Percentiles rank a stretch among this genome's conserved stretches.
These are phyloP conservation scores for Scalopus aquaticus DNA, from an alignment of 2,113 vertebrate genomes.

Conservation along the genomic window DNA sequence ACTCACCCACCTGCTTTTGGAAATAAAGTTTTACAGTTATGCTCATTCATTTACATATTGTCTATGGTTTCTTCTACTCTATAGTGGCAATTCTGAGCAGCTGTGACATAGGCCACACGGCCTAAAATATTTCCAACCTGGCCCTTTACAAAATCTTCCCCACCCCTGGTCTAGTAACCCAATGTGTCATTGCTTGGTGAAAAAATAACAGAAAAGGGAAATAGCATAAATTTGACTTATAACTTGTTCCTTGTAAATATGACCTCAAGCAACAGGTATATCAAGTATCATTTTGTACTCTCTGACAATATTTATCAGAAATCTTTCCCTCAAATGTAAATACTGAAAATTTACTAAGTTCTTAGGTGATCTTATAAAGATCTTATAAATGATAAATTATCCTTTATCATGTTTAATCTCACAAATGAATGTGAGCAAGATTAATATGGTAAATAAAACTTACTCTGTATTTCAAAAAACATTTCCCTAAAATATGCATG, in stretches of 20 bases:
- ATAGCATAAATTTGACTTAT: background rate
- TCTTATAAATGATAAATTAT: background rate
- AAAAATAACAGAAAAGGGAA: background rate
- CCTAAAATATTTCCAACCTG: background rate
- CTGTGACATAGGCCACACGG: background rate
- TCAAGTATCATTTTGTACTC: constrained; percentile 4
- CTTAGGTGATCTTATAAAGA: background rate
- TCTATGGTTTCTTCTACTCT: background rate
- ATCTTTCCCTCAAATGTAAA: background rate
- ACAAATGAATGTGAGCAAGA: background rate
- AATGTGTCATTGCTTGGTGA: background rate
- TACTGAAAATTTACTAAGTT: background rate
- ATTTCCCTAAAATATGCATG: background rate
- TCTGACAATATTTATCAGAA: background rate
- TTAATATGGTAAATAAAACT: background rate
- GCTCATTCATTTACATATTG: background rate
- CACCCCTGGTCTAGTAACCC: background rate
- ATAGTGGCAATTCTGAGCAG: background rate
- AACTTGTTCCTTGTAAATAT: background rate
- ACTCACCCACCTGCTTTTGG: background rate
- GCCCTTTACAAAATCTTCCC: background rate
- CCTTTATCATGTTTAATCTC: background rate
- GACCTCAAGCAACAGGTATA: background rate
- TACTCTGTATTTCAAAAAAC: background rate
- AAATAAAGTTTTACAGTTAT: background rate